Percentiles rank a stretch among this genome's conserved stretches.
Conservation (phyloP, 2,797 vertebrate species). For the Artibeus lituratus region DNA sequence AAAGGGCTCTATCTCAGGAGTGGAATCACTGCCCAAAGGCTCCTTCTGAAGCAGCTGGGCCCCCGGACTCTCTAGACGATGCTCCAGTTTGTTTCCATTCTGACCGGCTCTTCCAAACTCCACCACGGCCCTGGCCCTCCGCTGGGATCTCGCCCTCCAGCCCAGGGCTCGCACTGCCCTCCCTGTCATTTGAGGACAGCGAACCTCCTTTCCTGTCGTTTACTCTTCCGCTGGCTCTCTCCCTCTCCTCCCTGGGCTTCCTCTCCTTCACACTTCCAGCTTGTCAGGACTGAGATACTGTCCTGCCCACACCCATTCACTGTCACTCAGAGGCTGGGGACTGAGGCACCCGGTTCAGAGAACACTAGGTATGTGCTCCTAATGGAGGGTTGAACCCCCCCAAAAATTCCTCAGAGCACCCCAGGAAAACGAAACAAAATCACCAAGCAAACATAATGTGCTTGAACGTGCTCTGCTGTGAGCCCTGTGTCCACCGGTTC, state of each 20-base stretch:
- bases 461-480: background rate
- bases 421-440: background rate
- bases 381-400: background rate
- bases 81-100: background rate
- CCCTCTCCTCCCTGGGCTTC: too few relatives aligned
- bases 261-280: background rate
- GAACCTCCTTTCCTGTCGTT: background rate
- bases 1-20: background rate
- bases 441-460: background rate
- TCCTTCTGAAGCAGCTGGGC: background rate
- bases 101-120: background rate
- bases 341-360: background rate
- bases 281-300: background rate
- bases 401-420: background rate
- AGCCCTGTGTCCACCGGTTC: background rate
- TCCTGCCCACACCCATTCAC: background rate
- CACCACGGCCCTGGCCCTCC: background rate
- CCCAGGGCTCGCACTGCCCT: background rate
- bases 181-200: background rate
- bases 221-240: background rate
- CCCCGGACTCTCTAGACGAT: background rate
- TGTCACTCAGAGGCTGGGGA: background rate
- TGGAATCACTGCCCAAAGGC: background rate
- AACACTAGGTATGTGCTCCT: background rate
- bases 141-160: background rate